Evolutionary conservation across 2,888 invertebrate genomes (phyloP).

Genomic region (Sycophila texana): DNA sequence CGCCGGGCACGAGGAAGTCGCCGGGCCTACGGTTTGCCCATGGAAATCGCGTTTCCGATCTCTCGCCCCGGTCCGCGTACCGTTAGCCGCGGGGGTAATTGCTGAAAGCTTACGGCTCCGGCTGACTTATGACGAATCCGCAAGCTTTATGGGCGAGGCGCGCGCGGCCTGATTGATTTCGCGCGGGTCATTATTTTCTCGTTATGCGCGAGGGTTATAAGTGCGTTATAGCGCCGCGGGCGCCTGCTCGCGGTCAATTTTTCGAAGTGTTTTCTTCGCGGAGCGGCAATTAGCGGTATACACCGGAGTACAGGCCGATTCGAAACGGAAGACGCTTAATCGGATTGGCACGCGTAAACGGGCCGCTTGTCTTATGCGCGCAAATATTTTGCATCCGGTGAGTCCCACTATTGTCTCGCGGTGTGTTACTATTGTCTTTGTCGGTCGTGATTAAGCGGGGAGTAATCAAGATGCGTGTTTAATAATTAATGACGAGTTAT

Average conservation of each 20-base stretch:
- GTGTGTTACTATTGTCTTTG: neutral
- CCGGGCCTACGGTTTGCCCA: neutral
- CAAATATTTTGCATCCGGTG: conserved; percentile 1
- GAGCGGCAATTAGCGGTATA: conserved; percentile 24
- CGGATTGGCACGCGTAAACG: conserved; percentile 17
- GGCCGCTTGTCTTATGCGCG: neutral
- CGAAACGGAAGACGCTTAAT: conserved; percentile 24
- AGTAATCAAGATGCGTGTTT: neutral
- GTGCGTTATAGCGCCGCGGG: neutral
- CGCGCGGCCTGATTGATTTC: conserved; percentile 11
- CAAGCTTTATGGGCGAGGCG: neutral
- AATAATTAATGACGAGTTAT: no score
- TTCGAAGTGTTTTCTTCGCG: neutral
- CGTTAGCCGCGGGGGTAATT: conserved; percentile 7
- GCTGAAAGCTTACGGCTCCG: conserved; percentile 18
- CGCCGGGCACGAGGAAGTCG: conserved; percentile 33
- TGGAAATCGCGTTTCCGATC: conserved; percentile 45
- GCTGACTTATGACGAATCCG: conserved; percentile 26
- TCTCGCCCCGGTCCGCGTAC: conserved; percentile 20
- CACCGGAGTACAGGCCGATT: conserved; percentile 1
- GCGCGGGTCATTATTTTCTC: conserved; percentile 25
- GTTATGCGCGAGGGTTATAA: conserved; percentile 9
- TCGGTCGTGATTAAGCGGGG: conserved; percentile 7
- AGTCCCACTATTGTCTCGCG: neutral
- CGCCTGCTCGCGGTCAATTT: neutral